phyloP scores from a whole-genome alignment of 2,113 vertebrate species.

The Epinephelus lanceolatus region DNA sequence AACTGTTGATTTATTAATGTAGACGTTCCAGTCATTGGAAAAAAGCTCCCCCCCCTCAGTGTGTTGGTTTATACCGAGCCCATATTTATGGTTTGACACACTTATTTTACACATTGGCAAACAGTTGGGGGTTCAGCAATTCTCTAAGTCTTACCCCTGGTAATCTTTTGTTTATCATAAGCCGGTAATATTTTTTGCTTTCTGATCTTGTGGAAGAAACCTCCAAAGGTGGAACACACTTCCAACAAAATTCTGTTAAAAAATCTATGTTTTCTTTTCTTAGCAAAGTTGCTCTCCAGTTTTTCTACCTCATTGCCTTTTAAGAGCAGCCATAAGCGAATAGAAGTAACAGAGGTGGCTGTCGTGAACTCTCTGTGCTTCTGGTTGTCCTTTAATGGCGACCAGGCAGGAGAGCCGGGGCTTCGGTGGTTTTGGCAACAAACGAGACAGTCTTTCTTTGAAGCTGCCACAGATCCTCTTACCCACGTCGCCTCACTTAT shows the following conservation, averaged over 20 bases:
- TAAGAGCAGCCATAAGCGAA: conserved; percentile 5
- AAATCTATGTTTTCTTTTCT: conserved; percentile 33
- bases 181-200: conserved; percentile 9
- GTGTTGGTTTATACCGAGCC: conserved; percentile 60
- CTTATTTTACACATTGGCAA: conserved; percentile 55
- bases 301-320: conserved; percentile 50
- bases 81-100: conserved; percentile 71
- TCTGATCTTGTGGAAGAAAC: conserved; percentile 26
- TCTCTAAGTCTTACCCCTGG: conserved; percentile 11
- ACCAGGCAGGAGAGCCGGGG: conserved; percentile 54
- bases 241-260: neutral
- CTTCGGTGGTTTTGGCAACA: conserved; percentile 74
- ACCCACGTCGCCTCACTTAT: conserved; percentile 49
- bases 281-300: conserved; percentile 18
- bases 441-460: conserved; percentile 59
- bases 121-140: conserved; percentile 37
- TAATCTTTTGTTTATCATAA: conserved; percentile 40
- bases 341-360: conserved; percentile 48
- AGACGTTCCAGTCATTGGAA: conserved; percentile 64
- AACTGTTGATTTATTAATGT: conserved; percentile 64
- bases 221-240: conserved; percentile 22
- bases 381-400: conserved; percentile 57
- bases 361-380: conserved; percentile 45
- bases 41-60: conserved; percentile 1
- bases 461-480: conserved; percentile 67